Conservation (phyloP, 1,140 invertebrate genomes). For the Conus betulinus region DNA sequence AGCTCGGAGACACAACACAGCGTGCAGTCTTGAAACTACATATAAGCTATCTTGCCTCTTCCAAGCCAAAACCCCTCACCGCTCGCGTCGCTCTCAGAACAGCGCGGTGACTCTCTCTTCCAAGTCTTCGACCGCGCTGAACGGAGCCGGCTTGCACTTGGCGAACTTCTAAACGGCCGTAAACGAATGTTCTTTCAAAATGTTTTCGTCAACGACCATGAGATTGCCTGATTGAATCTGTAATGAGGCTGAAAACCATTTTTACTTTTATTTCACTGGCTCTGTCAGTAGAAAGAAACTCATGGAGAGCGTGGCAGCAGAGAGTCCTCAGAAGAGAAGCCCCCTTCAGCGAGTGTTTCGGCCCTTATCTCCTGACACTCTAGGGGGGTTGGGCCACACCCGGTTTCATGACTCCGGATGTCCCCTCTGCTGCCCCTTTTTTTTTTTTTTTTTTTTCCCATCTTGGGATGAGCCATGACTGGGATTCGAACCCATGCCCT, state of each 20-base stretch:
- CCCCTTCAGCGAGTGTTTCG: no score
- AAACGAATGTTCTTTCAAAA: constrained; percentile 13
- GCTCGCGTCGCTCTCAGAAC: not conserved
- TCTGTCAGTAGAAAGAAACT: not conserved
- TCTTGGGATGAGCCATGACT: no score
- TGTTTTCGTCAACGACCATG: constrained; percentile 14
- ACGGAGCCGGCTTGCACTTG: not conserved
- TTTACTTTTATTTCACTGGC: constrained; percentile 21
- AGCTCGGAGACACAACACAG: not conserved
- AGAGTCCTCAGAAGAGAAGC: no score
- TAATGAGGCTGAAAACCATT: constrained; percentile 14
- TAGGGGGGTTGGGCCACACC: no score
- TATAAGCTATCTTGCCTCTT: constrained; percentile 3
- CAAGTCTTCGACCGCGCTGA: not conserved
- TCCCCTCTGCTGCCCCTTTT: no score
- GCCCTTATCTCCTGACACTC: no score
- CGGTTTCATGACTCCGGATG: no score
- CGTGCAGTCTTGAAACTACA: not conserved
- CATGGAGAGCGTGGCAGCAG: no score
- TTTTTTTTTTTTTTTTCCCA: no score
- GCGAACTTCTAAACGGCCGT: constrained; percentile 19
- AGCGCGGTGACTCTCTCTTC: not conserved
- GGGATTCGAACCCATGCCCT: no score
- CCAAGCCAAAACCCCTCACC: not conserved
- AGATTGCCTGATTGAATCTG: constrained; percentile 12